These are phyloP conservation scores for Chunga burmeisteri DNA, from an alignment of 2,113 vertebrate genomes.

Conservation along the genomic window DNA sequence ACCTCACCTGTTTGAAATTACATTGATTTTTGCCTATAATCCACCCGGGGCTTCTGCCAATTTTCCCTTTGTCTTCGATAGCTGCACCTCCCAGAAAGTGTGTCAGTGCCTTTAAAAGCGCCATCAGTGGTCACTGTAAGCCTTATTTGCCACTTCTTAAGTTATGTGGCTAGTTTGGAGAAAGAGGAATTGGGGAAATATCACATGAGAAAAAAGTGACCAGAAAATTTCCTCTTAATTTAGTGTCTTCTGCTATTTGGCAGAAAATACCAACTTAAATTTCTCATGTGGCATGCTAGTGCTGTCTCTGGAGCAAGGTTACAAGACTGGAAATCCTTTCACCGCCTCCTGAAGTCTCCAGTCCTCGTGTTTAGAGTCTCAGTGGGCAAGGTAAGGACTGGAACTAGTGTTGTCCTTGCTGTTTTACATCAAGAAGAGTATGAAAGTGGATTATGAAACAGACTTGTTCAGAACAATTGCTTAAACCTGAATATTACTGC, in stretches of 20 bases:
- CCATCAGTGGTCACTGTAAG: rapidly evolving
- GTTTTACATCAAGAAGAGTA: background rate
- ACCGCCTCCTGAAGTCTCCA: background rate
- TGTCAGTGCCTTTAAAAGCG: background rate
- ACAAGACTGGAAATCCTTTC: background rate
- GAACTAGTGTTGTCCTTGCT: background rate
- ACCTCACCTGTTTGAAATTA: background rate
- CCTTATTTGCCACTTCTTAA: background rate
- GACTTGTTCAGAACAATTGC: background rate
- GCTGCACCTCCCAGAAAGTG: background rate
- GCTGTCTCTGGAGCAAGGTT: background rate
- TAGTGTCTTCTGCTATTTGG: background rate
- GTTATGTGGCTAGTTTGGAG: background rate
- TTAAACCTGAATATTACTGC: background rate
- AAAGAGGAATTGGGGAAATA: background rate
- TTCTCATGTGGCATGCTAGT: background rate
- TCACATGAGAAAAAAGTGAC: background rate
- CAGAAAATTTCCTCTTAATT: background rate
- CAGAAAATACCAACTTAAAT: background rate
- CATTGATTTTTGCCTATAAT: background rate
- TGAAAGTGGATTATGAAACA: background rate
- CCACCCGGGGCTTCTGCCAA: background rate
- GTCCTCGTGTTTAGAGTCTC: background rate
- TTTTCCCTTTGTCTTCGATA: background rate
- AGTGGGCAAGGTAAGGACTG: background rate